Percentiles rank a stretch among this genome's conserved stretches.
Conservation (phyloP, 2,797 vertebrate species). For the Dermochelys coriacea region DNA sequence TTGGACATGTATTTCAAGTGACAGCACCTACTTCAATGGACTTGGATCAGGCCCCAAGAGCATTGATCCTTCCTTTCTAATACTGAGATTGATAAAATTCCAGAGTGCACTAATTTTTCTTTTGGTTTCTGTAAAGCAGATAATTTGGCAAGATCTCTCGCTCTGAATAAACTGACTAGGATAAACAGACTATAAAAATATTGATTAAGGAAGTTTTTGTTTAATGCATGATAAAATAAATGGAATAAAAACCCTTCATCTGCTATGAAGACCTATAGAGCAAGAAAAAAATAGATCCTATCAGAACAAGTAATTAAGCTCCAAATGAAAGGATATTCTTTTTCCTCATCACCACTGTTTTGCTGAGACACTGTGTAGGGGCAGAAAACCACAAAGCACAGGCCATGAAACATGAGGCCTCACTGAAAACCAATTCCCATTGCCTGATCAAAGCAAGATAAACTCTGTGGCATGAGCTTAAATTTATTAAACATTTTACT, state of each 20-base stretch:
- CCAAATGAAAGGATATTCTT: constrained; percentile 37
- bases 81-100: not conserved
- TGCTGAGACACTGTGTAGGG: constrained; percentile 43
- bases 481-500: constrained; percentile 23
- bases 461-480: constrained; percentile 9
- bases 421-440: constrained; percentile 22
- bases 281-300: constrained; percentile 18
- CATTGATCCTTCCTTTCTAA: not conserved
- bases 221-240: constrained; percentile 37
- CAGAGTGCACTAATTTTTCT: not conserved
- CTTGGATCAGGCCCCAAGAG: not conserved
- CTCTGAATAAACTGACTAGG: not conserved
- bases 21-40: not conserved
- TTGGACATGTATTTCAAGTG: not conserved
- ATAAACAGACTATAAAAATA: not conserved
- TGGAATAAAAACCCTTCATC: constrained; percentile 33
- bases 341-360: constrained; percentile 39
- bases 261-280: constrained; percentile 3
- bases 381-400: not conserved
- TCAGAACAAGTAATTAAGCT: constrained; percentile 38
- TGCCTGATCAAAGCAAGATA: constrained; percentile 43
- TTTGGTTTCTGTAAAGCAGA: not conserved
- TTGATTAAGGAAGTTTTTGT: constrained; percentile 28
- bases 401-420: not conserved
- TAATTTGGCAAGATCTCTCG: not conserved